phyloP scores from a whole-genome alignment of 2,888 invertebrate species.

The Pelosia muscerda region DNA sequence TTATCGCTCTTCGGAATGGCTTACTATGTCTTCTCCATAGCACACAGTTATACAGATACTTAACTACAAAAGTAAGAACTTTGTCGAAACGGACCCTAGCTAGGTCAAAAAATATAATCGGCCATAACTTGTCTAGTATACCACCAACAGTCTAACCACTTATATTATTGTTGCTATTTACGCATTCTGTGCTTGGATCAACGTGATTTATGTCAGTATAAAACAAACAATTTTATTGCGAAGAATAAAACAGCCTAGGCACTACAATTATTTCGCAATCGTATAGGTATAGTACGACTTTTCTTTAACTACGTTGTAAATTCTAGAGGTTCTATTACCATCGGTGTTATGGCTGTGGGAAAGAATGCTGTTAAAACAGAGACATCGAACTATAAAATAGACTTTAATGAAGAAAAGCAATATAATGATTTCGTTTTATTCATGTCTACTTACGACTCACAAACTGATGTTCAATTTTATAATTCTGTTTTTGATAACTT shows the following conservation, averaged over 20 bases:
- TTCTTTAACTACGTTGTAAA: constrained; percentile 58
- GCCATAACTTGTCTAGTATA: too few species aligned
- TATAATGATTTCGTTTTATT: constrained; percentile 40
- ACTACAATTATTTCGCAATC: constrained; percentile 61
- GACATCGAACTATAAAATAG: constrained; percentile 54
- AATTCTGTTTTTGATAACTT: neutral
- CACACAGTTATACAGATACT: too few species aligned
- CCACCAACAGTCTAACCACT: constrained; percentile 3
- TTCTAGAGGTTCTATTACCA: constrained; percentile 40
- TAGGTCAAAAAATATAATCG: too few species aligned
- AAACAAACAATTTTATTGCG: constrained; percentile 63
- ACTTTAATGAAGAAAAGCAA: constrained; percentile 54
- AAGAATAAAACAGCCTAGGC: constrained; percentile 55
- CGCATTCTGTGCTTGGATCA: constrained; percentile 29
- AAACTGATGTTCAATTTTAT: neutral
- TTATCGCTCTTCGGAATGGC: too few species aligned
- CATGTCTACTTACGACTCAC: neutral
- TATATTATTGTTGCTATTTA: constrained; percentile 29
- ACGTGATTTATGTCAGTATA: constrained; percentile 58
- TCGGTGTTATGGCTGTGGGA: constrained; percentile 57
- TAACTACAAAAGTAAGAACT: too few species aligned
- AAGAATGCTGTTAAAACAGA: constrained; percentile 59
- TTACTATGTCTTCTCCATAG: too few species aligned
- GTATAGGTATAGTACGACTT: constrained; percentile 35
- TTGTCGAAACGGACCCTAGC: too few species aligned